Evolutionary conservation across 2,797 vertebrate species (phyloP).

Genomic region (Meda fulgida): DNA sequence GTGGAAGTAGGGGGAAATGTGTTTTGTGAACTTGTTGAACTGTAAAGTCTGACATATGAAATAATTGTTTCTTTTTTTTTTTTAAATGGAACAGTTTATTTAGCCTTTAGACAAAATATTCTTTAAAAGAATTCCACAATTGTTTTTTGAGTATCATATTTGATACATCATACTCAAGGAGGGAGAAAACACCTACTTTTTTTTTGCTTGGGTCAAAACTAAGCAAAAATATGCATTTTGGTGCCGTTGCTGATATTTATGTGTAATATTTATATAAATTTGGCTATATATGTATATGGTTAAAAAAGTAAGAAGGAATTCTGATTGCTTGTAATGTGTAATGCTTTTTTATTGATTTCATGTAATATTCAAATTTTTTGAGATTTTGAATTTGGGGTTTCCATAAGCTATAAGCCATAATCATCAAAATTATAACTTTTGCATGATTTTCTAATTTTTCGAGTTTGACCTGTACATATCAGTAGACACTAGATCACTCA

Average conservation of each 20-base stretch:
- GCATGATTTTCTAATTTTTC: no score
- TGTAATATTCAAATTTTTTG: no score
- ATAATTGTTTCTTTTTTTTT: background rate
- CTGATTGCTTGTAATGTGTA: no score
- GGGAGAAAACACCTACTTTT: background rate
- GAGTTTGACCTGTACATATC: no score
- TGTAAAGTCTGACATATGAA: background rate
- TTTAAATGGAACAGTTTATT: background rate
- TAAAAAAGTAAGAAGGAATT: no score
- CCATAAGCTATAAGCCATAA: no score
- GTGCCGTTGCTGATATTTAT: background rate
- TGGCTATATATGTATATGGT: no score
- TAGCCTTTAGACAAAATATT: background rate
- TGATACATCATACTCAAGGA: background rate
- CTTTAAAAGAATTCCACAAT: fast-evolving
- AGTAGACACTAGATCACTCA: no score
- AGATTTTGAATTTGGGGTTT: no score
- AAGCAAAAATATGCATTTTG: background rate
- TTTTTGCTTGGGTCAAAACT: background rate
- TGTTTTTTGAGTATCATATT: background rate
- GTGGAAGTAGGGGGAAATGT: background rate
- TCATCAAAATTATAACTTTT: no score
- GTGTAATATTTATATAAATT: background rate
- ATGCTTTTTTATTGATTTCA: no score
- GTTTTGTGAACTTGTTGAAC: no score